Conservation (phyloP, 2,888 invertebrate species). For the Incurvaria masculella region DNA sequence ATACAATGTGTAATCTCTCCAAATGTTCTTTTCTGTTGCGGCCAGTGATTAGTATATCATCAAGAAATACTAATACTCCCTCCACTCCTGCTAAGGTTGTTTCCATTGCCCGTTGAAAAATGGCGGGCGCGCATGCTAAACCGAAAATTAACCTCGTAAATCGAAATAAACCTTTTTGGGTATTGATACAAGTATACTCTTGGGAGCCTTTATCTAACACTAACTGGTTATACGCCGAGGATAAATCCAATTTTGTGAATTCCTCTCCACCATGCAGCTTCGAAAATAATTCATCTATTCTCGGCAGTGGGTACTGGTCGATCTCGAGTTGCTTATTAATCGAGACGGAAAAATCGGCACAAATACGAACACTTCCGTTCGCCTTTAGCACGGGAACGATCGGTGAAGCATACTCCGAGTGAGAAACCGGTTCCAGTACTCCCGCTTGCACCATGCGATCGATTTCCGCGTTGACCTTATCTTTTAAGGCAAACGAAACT, state of each 20-base stretch:
- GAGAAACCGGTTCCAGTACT: slow-evolving; percentile 17
- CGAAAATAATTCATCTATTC: slow-evolving; percentile 18
- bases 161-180: slow-evolving; percentile 3
- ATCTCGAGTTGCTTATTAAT: slow-evolving; percentile 19
- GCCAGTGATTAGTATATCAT: slow-evolving; percentile 5
- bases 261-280: slow-evolving; percentile 16
- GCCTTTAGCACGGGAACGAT: slow-evolving; percentile 17
- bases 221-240: too few species aligned
- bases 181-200: slow-evolving; percentile 1
- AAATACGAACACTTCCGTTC: slow-evolving; percentile 13
- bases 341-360: slow-evolving; percentile 19
- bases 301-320: slow-evolving; percentile 18
- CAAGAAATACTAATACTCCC: background rate
- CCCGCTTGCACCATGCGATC: slow-evolving; percentile 14
- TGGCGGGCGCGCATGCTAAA: slow-evolving; percentile 2
- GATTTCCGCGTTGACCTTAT: slow-evolving; percentile 18
- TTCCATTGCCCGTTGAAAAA: slow-evolving; percentile 5
- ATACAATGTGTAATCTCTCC: slow-evolving; percentile 10
- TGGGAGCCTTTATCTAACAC: background rate
- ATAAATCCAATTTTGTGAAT: slow-evolving; percentile 19
- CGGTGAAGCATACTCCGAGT: slow-evolving; percentile 16
- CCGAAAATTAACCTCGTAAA: slow-evolving; percentile 3
- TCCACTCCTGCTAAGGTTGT: background rate
- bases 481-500: slow-evolving; percentile 19
- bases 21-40: slow-evolving; percentile 2